phyloP scores from a whole-genome alignment of 1,140 invertebrate species.

The Scaptomyza graminum region DNA sequence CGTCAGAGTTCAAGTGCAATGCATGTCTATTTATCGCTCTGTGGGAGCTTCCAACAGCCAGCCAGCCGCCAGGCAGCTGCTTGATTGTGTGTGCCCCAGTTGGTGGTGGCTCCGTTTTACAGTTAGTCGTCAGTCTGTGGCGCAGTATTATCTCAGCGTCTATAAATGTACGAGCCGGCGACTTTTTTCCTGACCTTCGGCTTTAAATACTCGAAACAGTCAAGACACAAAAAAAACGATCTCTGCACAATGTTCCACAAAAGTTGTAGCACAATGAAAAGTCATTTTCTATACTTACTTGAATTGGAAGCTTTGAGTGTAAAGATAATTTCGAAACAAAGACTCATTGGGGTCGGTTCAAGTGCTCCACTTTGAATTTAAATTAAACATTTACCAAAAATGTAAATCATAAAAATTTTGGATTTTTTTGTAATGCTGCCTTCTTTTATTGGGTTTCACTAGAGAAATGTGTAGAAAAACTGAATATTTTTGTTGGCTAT shows the following conservation, averaged over 20 bases:
- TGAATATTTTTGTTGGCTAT: no score
- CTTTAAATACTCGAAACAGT: conserved; percentile 5
- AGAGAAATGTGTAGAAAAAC: no score
- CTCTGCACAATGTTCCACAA: neutral
- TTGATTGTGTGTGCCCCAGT: conserved; percentile 16
- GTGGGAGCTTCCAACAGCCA: conserved; percentile 29
- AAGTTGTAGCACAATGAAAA: no score
- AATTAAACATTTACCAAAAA: no score
- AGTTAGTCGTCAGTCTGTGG: conserved; percentile 1
- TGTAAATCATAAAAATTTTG: no score
- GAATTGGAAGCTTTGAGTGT: no score
- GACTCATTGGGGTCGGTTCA: no score
- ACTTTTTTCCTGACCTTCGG: conserved; percentile 36
- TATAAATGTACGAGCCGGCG: conserved; percentile 36
- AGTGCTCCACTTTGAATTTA: no score
- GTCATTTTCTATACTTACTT: no score
- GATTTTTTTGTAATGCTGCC: no score
- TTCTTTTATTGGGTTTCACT: no score
- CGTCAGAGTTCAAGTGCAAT: conserved; percentile 43
- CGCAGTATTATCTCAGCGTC: conserved; percentile 43
- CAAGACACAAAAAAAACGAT: neutral
- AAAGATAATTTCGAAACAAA: no score
- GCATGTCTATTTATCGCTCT: conserved; percentile 39
- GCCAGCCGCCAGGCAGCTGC: conserved; percentile 36
- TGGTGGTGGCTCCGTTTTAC: conserved; percentile 29